Percentiles rank a stretch among this genome's conserved stretches.
Evolutionary conservation across 2,888 invertebrate genomes (phyloP).

Genomic region (Drosophila cyrtoloma): DNA sequence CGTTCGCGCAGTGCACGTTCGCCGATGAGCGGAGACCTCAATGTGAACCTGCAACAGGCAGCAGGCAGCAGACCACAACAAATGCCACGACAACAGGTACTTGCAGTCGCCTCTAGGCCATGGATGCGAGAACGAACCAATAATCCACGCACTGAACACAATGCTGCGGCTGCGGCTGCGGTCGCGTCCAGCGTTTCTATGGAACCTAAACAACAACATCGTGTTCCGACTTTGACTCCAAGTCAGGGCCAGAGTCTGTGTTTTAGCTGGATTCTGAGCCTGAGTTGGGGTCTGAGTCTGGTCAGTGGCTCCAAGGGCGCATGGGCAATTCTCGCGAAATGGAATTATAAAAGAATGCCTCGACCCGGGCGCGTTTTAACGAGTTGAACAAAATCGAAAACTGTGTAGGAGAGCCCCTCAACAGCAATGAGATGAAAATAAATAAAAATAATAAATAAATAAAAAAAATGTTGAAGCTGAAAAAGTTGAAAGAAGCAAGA

Average conservation of each 20-base stretch:
- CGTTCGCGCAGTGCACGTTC: constrained; percentile 71
- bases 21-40: constrained; percentile 44
- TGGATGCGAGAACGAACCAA: constrained; percentile 77
- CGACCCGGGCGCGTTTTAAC: constrained; percentile 82
- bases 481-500: constrained; percentile 55
- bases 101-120: constrained; percentile 73
- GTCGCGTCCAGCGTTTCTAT: constrained; percentile 62
- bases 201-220: constrained; percentile 63
- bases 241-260: constrained; percentile 28
- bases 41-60: constrained; percentile 57
- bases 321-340: constrained; percentile 82
- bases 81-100: constrained; percentile 77
- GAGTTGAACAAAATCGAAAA: constrained; percentile 80
- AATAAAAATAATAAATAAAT: constrained; percentile 72
- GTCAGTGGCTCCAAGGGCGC: constrained; percentile 80
- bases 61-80: constrained; percentile 56
- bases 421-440: constrained; percentile 77
- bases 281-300: constrained; percentile 19
- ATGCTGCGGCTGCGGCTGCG: constrained; percentile 53
- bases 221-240: constrained; percentile 44
- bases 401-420: constrained; percentile 58
- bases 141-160: constrained; percentile 74
- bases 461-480: constrained; percentile 44
- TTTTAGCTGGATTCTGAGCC: constrained; percentile 9
- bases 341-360: constrained; percentile 83